These are phyloP conservation scores for Amblyopsis hoosieri DNA, from an alignment of 2,797 vertebrate species.

Conservation along the genomic window DNA sequence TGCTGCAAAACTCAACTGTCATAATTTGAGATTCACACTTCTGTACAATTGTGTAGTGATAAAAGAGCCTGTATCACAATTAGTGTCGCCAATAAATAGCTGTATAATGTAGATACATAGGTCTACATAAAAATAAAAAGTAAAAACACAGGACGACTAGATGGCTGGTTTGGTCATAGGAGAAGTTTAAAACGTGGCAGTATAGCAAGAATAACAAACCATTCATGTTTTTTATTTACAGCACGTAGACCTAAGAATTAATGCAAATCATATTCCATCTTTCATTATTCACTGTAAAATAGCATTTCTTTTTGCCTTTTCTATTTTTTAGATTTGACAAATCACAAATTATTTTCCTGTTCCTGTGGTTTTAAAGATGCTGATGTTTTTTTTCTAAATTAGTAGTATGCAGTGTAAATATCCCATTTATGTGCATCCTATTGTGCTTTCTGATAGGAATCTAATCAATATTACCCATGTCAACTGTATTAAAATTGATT, in stretches of 20 bases:
- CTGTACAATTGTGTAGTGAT: slow-evolving; percentile 39
- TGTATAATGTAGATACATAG: slow-evolving; percentile 40
- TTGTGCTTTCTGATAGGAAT: background rate
- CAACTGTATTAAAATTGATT: slow-evolving; percentile 15
- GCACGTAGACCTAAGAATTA: slow-evolving; percentile 23
- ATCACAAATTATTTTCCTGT: slow-evolving; percentile 5
- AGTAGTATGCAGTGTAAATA: slow-evolving; percentile 38
- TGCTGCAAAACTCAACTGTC: slow-evolving; percentile 1
- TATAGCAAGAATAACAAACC: slow-evolving; percentile 37
- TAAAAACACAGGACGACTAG: slow-evolving; percentile 31
- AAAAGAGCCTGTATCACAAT: slow-evolving; percentile 13
- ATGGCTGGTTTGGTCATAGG: slow-evolving; percentile 29
- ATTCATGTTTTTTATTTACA: slow-evolving; percentile 59
- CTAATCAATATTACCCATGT: slow-evolving; percentile 16
- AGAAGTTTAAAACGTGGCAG: slow-evolving; percentile 41
- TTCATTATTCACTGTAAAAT: slow-evolving; percentile 15
- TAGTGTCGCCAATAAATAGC: slow-evolving; percentile 33
- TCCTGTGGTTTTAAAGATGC: slow-evolving; percentile 16
- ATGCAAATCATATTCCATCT: slow-evolving; percentile 38
- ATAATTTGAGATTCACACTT: slow-evolving; percentile 26
- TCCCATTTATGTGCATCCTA: slow-evolving; percentile 20
- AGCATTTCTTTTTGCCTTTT: background rate
- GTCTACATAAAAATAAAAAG: slow-evolving; percentile 29
- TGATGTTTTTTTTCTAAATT: slow-evolving; percentile 25
- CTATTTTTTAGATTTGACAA: slow-evolving; percentile 14